A percentile compares a stretch with the other conserved stretches of the same genome.
Conservation (phyloP, 2,888 invertebrate genomes). For the Drosophila falleni region DNA sequence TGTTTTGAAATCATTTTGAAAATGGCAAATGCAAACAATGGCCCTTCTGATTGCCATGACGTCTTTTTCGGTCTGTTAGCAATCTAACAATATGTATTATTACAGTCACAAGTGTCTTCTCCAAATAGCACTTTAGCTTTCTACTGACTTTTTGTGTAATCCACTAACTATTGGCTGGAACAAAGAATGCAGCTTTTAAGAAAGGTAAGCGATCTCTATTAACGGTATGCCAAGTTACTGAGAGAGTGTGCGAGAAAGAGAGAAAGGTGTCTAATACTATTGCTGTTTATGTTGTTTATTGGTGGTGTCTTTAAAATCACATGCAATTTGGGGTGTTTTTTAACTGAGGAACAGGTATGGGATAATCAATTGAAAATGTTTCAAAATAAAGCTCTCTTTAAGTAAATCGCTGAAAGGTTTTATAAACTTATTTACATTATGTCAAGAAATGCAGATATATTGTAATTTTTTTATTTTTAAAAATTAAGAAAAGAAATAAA, state of each 20-base stretch:
- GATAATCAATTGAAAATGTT: constrained; percentile 68
- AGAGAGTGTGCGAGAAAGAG: not conserved
- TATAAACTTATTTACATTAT: not conserved
- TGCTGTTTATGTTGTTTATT: constrained; percentile 42
- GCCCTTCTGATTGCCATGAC: constrained; percentile 56
- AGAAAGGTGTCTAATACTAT: constrained; percentile 13
- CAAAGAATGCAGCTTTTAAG: constrained; percentile 3
- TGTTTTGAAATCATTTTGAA: constrained; percentile 27
- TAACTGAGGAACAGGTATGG: constrained; percentile 64
- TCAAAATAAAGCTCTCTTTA: constrained; percentile 23
- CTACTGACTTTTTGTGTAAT: constrained; percentile 14
- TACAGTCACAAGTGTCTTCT: constrained; percentile 20
- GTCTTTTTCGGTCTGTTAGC: constrained; percentile 43
- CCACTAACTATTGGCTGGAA: constrained; percentile 3
- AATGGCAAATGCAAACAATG: constrained; percentile 58
- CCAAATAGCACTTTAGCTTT: constrained; percentile 22
- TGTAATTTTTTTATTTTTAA: not conserved
- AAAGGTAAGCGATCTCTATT: constrained; percentile 46
- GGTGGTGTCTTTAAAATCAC: constrained; percentile 66
- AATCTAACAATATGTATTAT: constrained; percentile 32
- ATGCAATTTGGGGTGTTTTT: constrained; percentile 73
- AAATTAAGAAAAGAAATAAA: too few species aligned
- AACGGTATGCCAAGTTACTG: constrained; percentile 18
- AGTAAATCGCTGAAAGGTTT: not conserved
- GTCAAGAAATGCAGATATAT: not conserved